These are phyloP conservation scores for Archivesica marissinica DNA, from an alignment of 1,140 invertebrate species.

Conservation along the genomic window DNA sequence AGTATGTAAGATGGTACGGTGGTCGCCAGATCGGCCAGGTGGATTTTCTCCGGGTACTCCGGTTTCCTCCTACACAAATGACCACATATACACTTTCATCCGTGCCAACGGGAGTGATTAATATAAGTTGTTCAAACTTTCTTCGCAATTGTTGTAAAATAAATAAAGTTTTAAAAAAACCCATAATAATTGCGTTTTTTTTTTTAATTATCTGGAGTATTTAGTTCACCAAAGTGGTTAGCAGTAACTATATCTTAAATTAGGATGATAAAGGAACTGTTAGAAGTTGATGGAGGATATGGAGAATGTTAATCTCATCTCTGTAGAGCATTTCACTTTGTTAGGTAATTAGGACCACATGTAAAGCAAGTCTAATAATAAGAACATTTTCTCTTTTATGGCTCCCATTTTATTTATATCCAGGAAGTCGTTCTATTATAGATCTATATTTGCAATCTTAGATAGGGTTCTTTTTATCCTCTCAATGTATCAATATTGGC, in stretches of 20 bases:
- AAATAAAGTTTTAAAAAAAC: too few relatives aligned
- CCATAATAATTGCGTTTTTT: too few relatives aligned
- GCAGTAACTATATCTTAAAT: neutral
- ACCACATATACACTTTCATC: too few relatives aligned
- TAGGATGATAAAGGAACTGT: neutral
- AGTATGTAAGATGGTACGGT: too few relatives aligned
- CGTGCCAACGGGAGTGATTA: too few relatives aligned
- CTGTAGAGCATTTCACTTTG: neutral
- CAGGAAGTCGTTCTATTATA: neutral
- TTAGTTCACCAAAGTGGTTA: neutral
- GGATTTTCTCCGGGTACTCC: too few relatives aligned
- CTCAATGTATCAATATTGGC: neutral
- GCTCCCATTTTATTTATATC: neutral
- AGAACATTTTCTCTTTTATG: neutral
- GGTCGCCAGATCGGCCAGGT: too few relatives aligned
- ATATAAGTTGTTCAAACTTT: too few relatives aligned
- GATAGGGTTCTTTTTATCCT: neutral
- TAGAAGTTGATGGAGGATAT: slow-evolving; percentile 13
- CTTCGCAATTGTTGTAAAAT: too few relatives aligned
- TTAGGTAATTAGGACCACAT: slow-evolving; percentile 3
- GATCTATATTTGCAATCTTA: neutral
- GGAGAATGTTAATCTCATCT: neutral
- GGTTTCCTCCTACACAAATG: too few relatives aligned
- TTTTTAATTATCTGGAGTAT: neutral
- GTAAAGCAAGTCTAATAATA: neutral